Base-by-base conservation (phyloP, 2,888 invertebrate genomes). In the Tubiluchus corallicola region DNA sequence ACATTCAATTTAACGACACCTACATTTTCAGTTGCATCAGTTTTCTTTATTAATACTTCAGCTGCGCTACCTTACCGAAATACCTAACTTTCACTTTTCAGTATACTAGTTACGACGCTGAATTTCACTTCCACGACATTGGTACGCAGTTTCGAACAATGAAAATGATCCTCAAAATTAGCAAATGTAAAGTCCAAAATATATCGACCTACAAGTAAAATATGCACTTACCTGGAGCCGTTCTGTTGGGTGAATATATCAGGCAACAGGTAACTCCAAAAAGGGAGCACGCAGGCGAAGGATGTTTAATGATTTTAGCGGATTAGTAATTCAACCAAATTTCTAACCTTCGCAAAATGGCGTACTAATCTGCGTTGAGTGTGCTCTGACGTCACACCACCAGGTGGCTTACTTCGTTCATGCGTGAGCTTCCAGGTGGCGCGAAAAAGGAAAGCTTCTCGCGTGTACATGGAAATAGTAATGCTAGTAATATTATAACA, bases 151-250 rank as follows among this genome's bases (percentile, higher is more conserved):
- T n/a, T n/a, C 29, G 29, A 29, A 29, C 9, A n/a, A 29, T 29
- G 29, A 9, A 9, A 29, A 29, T 29, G 29, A 29, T 9, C 29
- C n/a, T n/a, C 9, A 29, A n/a, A 29, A 9, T 29, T n/a, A 29
- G 29, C 9, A 29, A 29, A n/a, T n/a, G n/a, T n/a, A n/a, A n/a
- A n/a, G n/a, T n/a, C 29, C n/a, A 29, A 29, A 29, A 9, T 9
- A 29, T 29, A 29, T 9, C 29, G 29, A n/a, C 29, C 29, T 9
- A 29, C 29, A 29, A 9, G n/a, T 29, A 29, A 29, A n/a, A n/a
- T n/a, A 29, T 29, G 29, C n/a, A 29, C 29, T 29, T 29, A 29
- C 29, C 29, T 29, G n/a, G 29, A n/a, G n/a, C 29, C 29, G 29
- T 29, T 29, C 29, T 29, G 29, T 9, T 29, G 29, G 29, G 29